phyloP scores from a whole-genome alignment of 2,113 vertebrate genomes.

The Deroptyus accipitrinus region DNA sequence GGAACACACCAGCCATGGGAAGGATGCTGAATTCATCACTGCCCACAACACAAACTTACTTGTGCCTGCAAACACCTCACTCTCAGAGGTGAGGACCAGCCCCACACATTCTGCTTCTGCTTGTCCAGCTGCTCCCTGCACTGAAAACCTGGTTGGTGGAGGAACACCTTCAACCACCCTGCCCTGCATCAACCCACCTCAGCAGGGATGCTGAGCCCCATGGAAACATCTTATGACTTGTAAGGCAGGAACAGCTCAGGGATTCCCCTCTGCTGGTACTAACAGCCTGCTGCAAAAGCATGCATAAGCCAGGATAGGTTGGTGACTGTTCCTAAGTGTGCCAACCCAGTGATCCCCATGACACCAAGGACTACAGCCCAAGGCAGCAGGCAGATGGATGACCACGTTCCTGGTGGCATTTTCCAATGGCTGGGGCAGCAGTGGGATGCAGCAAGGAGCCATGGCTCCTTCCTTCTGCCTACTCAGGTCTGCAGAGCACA shows the following conservation, averaged over 20 bases:
- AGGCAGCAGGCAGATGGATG: background rate
- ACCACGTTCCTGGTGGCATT: background rate
- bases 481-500: background rate
- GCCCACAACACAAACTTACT: background rate
- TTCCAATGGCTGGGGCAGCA: background rate
- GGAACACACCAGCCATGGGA: background rate
- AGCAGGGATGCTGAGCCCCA: background rate
- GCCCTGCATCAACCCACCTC: background rate
- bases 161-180: background rate
- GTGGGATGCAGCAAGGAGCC: background rate
- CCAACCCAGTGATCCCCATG: background rate
- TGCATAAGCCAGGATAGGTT: fast-evolving
- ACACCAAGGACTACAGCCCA: background rate
- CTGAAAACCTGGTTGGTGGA: background rate
- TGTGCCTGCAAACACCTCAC: background rate
- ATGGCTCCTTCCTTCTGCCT: background rate
- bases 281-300: background rate
- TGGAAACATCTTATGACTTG: fast-evolving
- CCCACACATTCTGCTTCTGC: background rate
- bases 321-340: fast-evolving
- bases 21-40: background rate
- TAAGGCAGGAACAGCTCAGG: background rate
- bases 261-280: background rate
- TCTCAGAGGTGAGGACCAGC: background rate
- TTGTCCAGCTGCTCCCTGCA: background rate